phyloP scores from a whole-genome alignment of 2,888 invertebrate species.

The Leptothorax acervorum region DNA sequence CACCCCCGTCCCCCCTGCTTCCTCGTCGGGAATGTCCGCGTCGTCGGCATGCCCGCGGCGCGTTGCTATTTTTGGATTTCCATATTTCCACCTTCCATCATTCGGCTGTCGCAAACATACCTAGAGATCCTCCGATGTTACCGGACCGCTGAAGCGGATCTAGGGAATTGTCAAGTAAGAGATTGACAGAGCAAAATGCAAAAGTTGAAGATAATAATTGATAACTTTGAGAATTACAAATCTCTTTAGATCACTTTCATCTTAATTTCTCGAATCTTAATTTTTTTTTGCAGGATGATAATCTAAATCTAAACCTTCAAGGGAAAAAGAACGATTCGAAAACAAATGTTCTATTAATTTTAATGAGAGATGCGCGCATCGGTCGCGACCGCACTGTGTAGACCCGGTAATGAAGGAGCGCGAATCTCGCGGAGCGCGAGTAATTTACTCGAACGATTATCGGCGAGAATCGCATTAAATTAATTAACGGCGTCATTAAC shows the following conservation, averaged over 20 bases:
- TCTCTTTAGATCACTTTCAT: not conserved
- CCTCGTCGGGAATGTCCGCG: constrained; percentile 26
- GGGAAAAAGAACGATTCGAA: not conserved
- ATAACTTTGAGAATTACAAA: not conserved
- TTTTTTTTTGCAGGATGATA: not conserved
- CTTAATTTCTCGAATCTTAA: constrained; percentile 12
- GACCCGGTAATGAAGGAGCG: not conserved
- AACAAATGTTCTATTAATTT: constrained; percentile 24
- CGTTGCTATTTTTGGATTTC: constrained; percentile 62
- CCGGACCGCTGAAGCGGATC: not conserved
- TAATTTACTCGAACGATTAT: constrained; percentile 49
- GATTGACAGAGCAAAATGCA: not conserved
- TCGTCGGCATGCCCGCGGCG: constrained; percentile 28
- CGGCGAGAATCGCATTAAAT: constrained; percentile 50
- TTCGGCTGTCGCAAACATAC: constrained; percentile 35
- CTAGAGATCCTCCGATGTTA: constrained; percentile 15
- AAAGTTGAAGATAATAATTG: not conserved
- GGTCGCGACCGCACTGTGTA: not conserved
- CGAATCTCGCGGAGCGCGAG: constrained; percentile 24
- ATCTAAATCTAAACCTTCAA: not conserved
- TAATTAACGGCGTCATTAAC: constrained; percentile 51
- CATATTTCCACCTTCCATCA: constrained; percentile 57
- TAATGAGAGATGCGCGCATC: constrained; percentile 1
- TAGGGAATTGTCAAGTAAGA: not conserved
- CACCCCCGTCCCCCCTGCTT: constrained; percentile 44